A percentile compares a stretch with the other conserved stretches of the same genome.
Conservation (phyloP, 2,888 invertebrate genomes). For the Phania funesta region DNA sequence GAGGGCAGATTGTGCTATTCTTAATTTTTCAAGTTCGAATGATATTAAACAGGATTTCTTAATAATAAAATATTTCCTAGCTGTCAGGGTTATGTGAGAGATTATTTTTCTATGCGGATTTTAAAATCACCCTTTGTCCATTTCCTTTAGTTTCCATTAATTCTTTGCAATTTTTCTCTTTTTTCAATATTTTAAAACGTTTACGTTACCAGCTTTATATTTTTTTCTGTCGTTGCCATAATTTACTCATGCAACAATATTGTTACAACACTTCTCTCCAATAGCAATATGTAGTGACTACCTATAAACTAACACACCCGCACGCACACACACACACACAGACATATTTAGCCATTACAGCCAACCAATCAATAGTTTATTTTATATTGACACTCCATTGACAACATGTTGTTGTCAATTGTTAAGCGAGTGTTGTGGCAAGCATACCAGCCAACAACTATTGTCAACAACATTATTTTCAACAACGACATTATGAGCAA, state of each 20-base stretch:
- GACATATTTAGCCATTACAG: neutral
- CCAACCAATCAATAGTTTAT: slow-evolving; percentile 40
- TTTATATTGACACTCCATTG: slow-evolving; percentile 58
- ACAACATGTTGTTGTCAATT: slow-evolving; percentile 45
- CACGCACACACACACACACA: neutral
- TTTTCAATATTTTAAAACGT: no score
- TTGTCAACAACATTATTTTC: slow-evolving; percentile 39
- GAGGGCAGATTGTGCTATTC: no score
- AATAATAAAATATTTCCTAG: no score
- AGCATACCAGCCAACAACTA: neutral
- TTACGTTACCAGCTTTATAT: no score
- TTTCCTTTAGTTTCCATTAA: no score
- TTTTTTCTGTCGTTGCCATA: no score
- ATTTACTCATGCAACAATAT: neutral
- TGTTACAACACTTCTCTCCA: neutral
- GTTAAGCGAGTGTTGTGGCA: slow-evolving; percentile 20
- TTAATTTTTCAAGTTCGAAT: no score
- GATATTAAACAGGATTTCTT: no score
- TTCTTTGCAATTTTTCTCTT: no score
- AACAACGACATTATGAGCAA: slow-evolving; percentile 24
- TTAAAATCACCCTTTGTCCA: no score
- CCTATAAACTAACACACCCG: neutral
- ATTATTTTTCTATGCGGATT: no score
- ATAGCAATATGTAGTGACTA: slow-evolving; percentile 4
- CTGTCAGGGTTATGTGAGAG: no score